Conservation (phyloP, 2,888 invertebrate species). For the Euclidia mi region DNA sequence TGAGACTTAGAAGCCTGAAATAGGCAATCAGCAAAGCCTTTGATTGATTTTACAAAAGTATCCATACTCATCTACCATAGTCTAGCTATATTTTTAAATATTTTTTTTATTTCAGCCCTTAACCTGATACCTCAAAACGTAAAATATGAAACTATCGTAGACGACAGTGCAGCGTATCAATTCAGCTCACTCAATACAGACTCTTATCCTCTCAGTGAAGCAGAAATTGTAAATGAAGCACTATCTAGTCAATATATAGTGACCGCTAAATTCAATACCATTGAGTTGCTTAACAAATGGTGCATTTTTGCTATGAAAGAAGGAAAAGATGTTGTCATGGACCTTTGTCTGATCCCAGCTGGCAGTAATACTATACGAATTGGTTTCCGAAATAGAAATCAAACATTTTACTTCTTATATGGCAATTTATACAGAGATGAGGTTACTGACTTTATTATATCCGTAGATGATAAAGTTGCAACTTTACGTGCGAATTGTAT, state of each 20-base stretch:
- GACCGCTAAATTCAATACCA: constrained; percentile 63
- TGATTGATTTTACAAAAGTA: too few relatives aligned
- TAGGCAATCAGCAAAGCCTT: too few relatives aligned
- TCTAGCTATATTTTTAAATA: neutral
- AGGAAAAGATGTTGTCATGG: constrained; percentile 47
- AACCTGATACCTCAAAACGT: neutral
- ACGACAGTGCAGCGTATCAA: constrained; percentile 1
- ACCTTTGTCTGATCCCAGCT: constrained; percentile 57
- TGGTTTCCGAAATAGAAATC: constrained; percentile 20
- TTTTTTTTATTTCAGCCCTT: constrained; percentile 15
- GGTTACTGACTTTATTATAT: constrained; percentile 56
- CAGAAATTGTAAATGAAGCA: constrained; percentile 12
- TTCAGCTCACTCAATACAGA: neutral
- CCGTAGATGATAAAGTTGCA: constrained; percentile 46
- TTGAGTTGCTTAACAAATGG: constrained; percentile 35
- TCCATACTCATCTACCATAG: too few relatives aligned
- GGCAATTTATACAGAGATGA: constrained; percentile 20
- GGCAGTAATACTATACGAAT: constrained; percentile 39
- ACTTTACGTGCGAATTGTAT: constrained; percentile 54
- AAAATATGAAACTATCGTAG: too few relatives aligned
- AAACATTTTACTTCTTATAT: constrained; percentile 16
- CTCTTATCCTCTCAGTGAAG: neutral
- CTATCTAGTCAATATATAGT: constrained; percentile 68
- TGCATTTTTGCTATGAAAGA: constrained; percentile 72
- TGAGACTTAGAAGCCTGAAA: too few relatives aligned